These are phyloP conservation scores for Parotocinclus haroldoi DNA, from an alignment of 2,797 vertebrate species.

Conservation along the genomic window DNA sequence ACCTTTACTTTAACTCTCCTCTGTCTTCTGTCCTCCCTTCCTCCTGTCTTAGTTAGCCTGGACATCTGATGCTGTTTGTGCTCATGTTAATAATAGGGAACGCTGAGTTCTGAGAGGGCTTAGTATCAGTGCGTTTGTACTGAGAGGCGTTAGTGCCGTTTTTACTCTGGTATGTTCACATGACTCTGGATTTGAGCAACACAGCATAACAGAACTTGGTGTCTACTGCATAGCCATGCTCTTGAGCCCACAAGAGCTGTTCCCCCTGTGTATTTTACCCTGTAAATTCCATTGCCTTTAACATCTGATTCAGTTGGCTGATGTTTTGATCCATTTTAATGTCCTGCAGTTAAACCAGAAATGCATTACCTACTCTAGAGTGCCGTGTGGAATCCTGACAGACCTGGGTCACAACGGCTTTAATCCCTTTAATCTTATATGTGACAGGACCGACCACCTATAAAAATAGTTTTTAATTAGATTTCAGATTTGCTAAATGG, in stretches of 20 bases:
- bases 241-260: neutral
- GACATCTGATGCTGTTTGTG: neutral
- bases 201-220: constrained; percentile 35
- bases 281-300: too few species aligned
- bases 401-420: too few species aligned
- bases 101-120: constrained; percentile 20
- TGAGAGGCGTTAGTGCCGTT: constrained; percentile 58
- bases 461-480: too few species aligned
- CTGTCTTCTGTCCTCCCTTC: neutral
- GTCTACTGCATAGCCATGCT: constrained; percentile 1
- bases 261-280: neutral
- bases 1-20: neutral
- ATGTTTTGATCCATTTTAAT: too few species aligned
- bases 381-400: too few species aligned
- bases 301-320: too few species aligned
- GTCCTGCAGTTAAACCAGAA: too few species aligned
- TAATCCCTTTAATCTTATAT: too few species aligned
- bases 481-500: too few species aligned
- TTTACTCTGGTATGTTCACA: constrained; percentile 64
- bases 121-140: constrained; percentile 3
- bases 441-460: too few species aligned
- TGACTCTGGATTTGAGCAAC: constrained; percentile 60
- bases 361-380: too few species aligned
- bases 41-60: neutral
- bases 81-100: constrained; percentile 36